These are phyloP conservation scores for Ramphastos sulfuratus DNA, from an alignment of 2,113 vertebrate species.

Conservation along the genomic window DNA sequence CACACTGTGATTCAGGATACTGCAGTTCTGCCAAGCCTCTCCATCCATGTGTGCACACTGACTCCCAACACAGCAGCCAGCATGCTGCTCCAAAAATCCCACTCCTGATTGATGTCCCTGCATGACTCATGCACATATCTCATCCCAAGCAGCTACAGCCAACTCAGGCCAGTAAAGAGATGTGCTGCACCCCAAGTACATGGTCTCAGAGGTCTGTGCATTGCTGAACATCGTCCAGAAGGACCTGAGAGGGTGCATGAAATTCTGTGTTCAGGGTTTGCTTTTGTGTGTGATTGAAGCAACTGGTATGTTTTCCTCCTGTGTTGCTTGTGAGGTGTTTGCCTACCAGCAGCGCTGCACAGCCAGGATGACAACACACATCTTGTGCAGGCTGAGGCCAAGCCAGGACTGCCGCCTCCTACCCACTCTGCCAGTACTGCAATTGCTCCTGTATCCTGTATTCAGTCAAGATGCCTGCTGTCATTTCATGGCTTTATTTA, in stretches of 20 bases:
- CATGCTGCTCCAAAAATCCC: neutral
- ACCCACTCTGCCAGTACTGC: neutral
- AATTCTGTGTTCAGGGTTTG: neutral
- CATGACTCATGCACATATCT: rapidly evolving
- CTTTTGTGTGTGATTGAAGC: neutral
- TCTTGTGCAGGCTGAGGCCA: rapidly evolving
- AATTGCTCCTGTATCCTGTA: rapidly evolving
- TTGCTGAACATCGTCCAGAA: neutral
- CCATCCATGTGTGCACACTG: neutral
- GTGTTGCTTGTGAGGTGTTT: rapidly evolving
- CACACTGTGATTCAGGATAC: rapidly evolving
- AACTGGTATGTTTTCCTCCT: neutral
- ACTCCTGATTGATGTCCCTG: neutral
- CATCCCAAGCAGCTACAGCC: neutral
- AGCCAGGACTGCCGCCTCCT: neutral
- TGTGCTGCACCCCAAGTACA: rapidly evolving
- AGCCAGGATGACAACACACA: neutral
- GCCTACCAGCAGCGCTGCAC: neutral
- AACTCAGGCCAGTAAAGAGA: rapidly evolving
- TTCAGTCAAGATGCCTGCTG: neutral
- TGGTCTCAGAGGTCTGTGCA: neutral
- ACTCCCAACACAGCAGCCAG: neutral
- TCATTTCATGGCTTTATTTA: neutral
- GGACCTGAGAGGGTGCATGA: neutral
- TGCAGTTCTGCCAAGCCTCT: neutral